Conservation (phyloP, 1,140 invertebrate genomes). For the Cheumatopsyche charites region DNA sequence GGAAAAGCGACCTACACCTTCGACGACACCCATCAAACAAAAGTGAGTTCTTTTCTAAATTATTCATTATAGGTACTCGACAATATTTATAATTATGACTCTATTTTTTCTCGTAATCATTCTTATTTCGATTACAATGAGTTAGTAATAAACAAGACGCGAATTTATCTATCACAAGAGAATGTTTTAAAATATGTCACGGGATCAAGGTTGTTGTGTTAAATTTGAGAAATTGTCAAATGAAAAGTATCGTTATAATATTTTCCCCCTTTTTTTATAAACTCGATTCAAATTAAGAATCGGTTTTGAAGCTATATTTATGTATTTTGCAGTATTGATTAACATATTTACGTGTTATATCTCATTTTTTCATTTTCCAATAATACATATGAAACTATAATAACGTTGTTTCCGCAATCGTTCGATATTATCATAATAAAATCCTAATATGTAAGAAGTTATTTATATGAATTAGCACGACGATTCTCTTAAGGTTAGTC, state of each 20-base stretch:
- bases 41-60: conserved; percentile 54
- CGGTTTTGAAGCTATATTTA: too few relatives aligned
- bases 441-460: background rate
- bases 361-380: too few relatives aligned
- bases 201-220: conserved; percentile 23
- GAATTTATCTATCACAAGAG: conserved; percentile 22
- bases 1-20: conserved; percentile 69
- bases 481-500: conserved; percentile 10
- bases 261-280: too few relatives aligned
- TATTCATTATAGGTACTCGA: background rate
- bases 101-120: background rate
- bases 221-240: background rate
- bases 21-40: conserved; percentile 66
- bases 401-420: too few relatives aligned
- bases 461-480: background rate
- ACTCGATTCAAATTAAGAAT: too few relatives aligned
- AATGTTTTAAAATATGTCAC: conserved; percentile 24
- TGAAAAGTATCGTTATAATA: background rate
- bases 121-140: background rate
- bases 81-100: too few relatives aligned
- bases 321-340: too few relatives aligned
- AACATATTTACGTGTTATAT: too few relatives aligned
- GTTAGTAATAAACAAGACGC: background rate
- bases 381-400: too few relatives aligned
- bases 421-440: too few relatives aligned